A percentile compares a stretch with the other conserved stretches of the same genome.
Conservation (phyloP, 2,113 vertebrate species). For the Geococcyx californianus region DNA sequence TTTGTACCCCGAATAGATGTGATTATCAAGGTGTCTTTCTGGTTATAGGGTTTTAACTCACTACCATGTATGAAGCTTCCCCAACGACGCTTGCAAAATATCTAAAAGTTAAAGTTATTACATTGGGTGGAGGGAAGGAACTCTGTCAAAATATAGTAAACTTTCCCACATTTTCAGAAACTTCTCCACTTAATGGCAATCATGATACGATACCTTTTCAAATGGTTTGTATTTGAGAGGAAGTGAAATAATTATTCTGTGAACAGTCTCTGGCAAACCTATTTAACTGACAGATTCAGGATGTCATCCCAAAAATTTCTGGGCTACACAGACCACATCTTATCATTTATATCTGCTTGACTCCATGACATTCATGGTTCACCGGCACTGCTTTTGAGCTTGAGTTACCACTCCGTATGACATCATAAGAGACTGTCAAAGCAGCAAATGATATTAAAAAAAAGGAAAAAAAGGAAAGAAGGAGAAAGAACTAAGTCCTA, state of each 20-base stretch:
- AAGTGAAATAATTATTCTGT: neutral
- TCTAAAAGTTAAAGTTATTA: neutral
- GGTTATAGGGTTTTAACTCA: neutral
- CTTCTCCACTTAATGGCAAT: neutral
- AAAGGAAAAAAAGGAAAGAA: too few relatives aligned
- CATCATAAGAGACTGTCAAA: neutral
- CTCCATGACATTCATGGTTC: fast-evolving
- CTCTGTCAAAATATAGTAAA: neutral
- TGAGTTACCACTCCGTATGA: neutral
- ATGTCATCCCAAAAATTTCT: neutral
- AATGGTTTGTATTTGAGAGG: neutral
- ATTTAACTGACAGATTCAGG: neutral
- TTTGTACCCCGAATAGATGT: neutral
- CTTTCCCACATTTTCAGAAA: neutral
- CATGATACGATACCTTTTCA: neutral
- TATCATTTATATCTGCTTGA: neutral
- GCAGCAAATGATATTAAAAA: neutral
- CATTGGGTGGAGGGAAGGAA: neutral
- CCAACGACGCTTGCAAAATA: neutral
- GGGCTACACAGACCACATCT: neutral
- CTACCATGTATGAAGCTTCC: neutral
- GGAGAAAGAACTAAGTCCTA: neutral
- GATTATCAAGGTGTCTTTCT: neutral
- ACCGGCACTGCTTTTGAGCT: neutral
- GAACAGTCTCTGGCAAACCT: neutral